Evolutionary conservation across 2,888 invertebrate genomes (phyloP).

Genomic region (Tenthredo distinguenda): DNA sequence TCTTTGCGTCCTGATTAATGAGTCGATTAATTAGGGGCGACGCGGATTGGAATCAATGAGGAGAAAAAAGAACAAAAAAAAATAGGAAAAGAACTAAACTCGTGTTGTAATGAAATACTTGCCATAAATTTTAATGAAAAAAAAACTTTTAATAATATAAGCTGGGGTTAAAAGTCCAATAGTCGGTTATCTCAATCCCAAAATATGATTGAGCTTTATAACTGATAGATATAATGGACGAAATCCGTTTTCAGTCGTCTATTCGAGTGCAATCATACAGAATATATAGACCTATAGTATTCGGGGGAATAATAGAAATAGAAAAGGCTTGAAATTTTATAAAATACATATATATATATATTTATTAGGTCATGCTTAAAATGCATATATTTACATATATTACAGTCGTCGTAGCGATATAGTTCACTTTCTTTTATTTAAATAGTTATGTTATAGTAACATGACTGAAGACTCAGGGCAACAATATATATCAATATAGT

Average conservation of each 20-base stretch:
- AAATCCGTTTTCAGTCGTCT: neutral
- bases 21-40: neutral
- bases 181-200: neutral
- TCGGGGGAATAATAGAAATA: neutral
- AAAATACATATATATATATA: conserved; percentile 53
- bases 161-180: neutral
- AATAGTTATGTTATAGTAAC: conserved; percentile 40
- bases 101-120: neutral
- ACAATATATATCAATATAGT: conserved; percentile 50
- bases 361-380: conserved; percentile 54
- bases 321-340: conserved; percentile 29
- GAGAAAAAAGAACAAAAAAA: neutral
- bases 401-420: conserved; percentile 51
- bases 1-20: neutral
- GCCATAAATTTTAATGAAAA: too few relatives aligned
- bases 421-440: conserved; percentile 38
- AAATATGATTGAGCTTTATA: neutral
- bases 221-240: neutral
- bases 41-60: neutral
- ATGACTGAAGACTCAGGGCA: conserved; percentile 53
- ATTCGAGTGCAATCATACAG: neutral
- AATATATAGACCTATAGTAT: neutral
- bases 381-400: conserved; percentile 54
- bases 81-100: neutral
- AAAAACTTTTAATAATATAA: neutral